Base-by-base conservation (phyloP, 1,140 invertebrate genomes). In the Rhagoletis zephyria region DNA sequence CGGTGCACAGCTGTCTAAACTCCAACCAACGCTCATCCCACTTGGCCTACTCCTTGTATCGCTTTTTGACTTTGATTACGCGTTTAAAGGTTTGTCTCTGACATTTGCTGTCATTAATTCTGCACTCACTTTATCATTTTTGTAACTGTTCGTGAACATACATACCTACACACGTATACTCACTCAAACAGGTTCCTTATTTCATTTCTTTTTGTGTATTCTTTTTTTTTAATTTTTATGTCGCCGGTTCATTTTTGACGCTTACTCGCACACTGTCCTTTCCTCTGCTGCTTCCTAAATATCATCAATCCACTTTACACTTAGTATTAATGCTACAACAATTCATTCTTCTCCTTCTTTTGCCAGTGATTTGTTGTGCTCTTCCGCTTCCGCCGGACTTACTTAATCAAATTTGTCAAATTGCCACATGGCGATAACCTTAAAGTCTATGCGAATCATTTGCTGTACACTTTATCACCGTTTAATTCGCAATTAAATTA, bases 81-180 rank as follows among this genome's bases (percentile, higher is more conserved):
- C 92, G 91, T 91, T 92, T 89, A 86, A 89, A 89, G 91, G 89
- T 90, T 91, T 92, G 91, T 92, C 90, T 88, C 85, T 92, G 91
- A 91, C 91, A 92, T 90, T 89, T 88, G 90, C 89, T 88, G 89
- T 92, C 91, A 92, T 92, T 92, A 92, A 92, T 92, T 89, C 89
- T 91, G 19, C 86, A 64, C 67, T 45, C 40, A 42, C 59, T 67
- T 63, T 87, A 51, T 45, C 65, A 65, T 51, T 61, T 48, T 51
- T 56, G 40, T 19, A 6, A 7, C 48, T 19, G 14, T 48, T 3
- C 10, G 42, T n/a, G 30, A 30, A n/a, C n/a, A 63, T 16, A 63
- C 61, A 63, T 14, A 63, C 61, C 51, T 67, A 74, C 86, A 87
- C 86, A 87, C 42, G 48, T 56, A 74, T 70, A 30, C 65, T 60